Evolutionary conservation across 2,797 vertebrate genomes (phyloP).

Genomic region (Lacerta viridis): DNA sequence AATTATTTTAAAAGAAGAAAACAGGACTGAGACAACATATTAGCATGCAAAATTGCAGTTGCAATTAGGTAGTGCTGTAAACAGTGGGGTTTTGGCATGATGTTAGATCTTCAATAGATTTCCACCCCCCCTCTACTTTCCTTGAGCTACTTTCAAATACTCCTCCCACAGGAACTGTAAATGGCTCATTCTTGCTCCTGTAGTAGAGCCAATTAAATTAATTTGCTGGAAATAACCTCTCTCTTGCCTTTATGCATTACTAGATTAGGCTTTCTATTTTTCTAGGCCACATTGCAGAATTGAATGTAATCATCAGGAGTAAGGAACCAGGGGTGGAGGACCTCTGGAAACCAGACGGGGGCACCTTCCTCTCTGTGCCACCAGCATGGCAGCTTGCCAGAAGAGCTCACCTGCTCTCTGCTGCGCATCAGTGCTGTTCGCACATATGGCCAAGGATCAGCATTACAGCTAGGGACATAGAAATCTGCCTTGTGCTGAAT

Average conservation of each 20-base stretch:
- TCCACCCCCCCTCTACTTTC: conserved; percentile 10
- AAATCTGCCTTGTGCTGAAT: too few species aligned
- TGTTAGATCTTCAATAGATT: conserved; percentile 38
- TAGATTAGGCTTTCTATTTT: conserved; percentile 55
- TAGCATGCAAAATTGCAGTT: conserved; percentile 52
- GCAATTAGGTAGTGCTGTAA: conserved; percentile 40
- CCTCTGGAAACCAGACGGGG: neutral
- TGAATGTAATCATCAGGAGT: neutral
- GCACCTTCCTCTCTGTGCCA: too few species aligned
- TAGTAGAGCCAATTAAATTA: conserved; percentile 68
- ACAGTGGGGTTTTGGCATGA: conserved; percentile 37
- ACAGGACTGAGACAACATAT: conserved; percentile 2
- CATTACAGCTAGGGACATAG: too few species aligned
- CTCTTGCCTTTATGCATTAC: conserved; percentile 27
- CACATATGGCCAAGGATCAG: too few species aligned
- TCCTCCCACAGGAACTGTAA: conserved; percentile 44
- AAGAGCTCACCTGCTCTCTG: neutral
- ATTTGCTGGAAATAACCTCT: conserved; percentile 62
- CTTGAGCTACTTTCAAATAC: conserved; percentile 33
- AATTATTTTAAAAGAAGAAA: conserved; percentile 42
- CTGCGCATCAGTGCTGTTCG: neutral
- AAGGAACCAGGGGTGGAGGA: too few species aligned
- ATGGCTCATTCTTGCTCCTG: conserved; percentile 49
- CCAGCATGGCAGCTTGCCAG: neutral
- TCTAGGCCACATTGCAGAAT: conserved; percentile 30